Evolutionary conservation across 1,140 invertebrate genomes (phyloP), one percentile per base, ranked within the genome.

Genomic region (Drosophila funebris): DNA sequence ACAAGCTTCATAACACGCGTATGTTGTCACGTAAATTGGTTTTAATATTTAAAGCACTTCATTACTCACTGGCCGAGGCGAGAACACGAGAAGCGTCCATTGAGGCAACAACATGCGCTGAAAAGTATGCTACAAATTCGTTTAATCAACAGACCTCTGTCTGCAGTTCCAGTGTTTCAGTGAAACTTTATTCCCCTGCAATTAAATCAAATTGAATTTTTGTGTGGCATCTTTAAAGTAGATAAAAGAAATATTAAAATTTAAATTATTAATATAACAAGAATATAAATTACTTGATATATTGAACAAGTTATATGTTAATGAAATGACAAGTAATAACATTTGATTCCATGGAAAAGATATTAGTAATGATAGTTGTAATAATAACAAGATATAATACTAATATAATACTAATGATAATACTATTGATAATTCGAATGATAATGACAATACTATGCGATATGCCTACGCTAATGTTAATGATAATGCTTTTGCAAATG

Each of bases 31-130:
- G 83, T 83, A 88, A 88, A 88, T 88, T 88, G 83, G 83, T 88
- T 88, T 88, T 88, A 88, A 88, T 88, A 88, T 88, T 88, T 88
- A 83, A 88, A 77, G 73, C 83, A 88, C 73, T 88, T 82, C 83
- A 88, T 88, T 88, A 83, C 83, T 83, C 75, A 62, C 68, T 13
- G 41, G 4, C 5, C 7, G 24, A 31, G 53, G 41, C 46, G 39
- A 52, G 31, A 36, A 20, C 11, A 3, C 20, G 18, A 33, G 24
- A 22, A 22, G 44, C 8, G 14, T 41, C 22, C 52, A 44, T 33
- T 33, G 24, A 33, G 37, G 18, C 62, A 31, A 36, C 44, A 53
- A 52, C 16, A 31, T 37, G n/a, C 63, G 37, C 44, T 43, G 36
- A 57, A 81, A 80, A 76, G 74, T 50, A 24, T 27, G 16, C 61